Percentiles rank a stretch among this genome's conserved stretches.
Conservation (phyloP, 1,140 invertebrate genomes). For the Formica exsecta region DNA sequence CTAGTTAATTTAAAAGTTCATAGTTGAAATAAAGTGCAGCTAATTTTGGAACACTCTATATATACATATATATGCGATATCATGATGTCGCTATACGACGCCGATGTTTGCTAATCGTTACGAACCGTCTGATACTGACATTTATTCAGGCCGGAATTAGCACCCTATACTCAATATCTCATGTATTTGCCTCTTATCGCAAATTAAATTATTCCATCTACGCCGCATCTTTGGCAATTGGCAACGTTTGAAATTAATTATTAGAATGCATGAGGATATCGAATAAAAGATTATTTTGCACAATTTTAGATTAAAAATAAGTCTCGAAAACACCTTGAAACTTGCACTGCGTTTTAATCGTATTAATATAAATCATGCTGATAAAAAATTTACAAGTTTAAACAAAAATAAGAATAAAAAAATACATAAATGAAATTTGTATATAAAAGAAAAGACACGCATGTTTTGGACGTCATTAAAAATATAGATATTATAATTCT, state of each 20-base stretch:
- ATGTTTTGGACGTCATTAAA: too few species aligned
- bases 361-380: neutral
- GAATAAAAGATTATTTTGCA: neutral
- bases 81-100: neutral
- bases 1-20: neutral
- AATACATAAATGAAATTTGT: neutral
- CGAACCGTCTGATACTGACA: constrained; percentile 49
- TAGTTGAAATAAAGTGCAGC: neutral
- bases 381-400: neutral
- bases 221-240: neutral
- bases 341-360: neutral
- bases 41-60: constrained; percentile 28
- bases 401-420: constrained; percentile 7
- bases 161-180: neutral
- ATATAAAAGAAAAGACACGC: too few species aligned
- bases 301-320: neutral
- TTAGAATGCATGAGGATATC: neutral
- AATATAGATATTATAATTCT: neutral
- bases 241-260: constrained; percentile 35
- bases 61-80: neutral
- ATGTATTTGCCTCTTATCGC: constrained; percentile 31
- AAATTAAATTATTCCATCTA: constrained; percentile 28
- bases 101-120: constrained; percentile 54
- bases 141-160: constrained; percentile 57
- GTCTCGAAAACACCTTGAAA: neutral